Evolutionary conservation across 2,888 invertebrate species (phyloP).

Genomic region (Eustalomyia histrio): DNA sequence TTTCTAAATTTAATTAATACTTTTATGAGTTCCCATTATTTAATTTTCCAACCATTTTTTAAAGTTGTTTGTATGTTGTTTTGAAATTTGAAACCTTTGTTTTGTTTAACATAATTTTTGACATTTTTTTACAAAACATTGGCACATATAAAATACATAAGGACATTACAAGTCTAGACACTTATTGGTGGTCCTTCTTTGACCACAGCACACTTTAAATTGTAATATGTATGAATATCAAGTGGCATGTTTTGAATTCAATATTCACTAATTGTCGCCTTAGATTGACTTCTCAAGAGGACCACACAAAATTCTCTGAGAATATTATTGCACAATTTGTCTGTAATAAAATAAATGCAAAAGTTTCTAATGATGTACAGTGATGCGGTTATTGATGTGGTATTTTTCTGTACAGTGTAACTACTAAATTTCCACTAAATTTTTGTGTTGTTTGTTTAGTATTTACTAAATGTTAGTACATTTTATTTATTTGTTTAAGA

Average conservation of each 20-base stretch:
- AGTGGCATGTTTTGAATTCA: constrained; percentile 50
- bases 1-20: too few species aligned
- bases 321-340: not conserved
- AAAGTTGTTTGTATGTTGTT: too few species aligned
- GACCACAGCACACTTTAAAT: constrained; percentile 42
- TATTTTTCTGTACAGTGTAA: constrained; percentile 16
- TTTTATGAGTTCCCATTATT: too few species aligned
- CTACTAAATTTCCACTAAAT: not conserved
- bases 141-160: constrained; percentile 28
- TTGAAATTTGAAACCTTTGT: not conserved
- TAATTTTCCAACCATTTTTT: too few species aligned
- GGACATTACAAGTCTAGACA: constrained; percentile 54
- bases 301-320: constrained; percentile 50
- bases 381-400: constrained; percentile 55
- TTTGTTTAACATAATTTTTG: constrained; percentile 15
- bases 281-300: not conserved
- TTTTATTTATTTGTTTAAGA: constrained; percentile 60
- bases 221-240: not conserved
- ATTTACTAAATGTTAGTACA: not conserved
- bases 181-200: constrained; percentile 55
- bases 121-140: constrained; percentile 33
- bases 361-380: constrained; percentile 39
- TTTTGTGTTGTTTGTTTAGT: not conserved
- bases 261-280: constrained; percentile 56
- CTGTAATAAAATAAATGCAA: constrained; percentile 9